These are phyloP conservation scores for Tenthredo livida DNA, from an alignment of 2,888 invertebrate species.

Conservation along the genomic window DNA sequence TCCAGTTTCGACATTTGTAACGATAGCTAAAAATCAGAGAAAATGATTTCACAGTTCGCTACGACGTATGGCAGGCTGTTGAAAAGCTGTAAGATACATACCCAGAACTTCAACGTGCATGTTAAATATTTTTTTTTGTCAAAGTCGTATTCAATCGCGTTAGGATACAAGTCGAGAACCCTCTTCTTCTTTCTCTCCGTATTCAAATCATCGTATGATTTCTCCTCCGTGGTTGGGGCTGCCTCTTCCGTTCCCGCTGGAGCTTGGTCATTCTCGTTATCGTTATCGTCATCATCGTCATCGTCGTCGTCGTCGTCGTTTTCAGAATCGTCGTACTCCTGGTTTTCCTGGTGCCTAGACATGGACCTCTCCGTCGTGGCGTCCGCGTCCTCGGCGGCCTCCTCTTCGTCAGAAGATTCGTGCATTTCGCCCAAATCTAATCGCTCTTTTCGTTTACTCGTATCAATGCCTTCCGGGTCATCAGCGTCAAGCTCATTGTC, in stretches of 20 bases:
- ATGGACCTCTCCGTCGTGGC: slow-evolving; percentile 73
- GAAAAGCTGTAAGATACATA: slow-evolving; percentile 74
- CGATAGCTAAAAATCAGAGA: slow-evolving; percentile 79
- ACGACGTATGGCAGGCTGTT: too few species aligned
- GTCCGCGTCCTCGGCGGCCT: slow-evolving; percentile 80
- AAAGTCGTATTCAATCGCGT: slow-evolving; percentile 85
- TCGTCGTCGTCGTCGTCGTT: slow-evolving; percentile 78
- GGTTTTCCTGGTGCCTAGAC: slow-evolving; percentile 78
- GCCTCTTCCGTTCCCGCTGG: slow-evolving; percentile 69
- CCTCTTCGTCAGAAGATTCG: slow-evolving; percentile 86
- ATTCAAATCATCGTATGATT: slow-evolving; percentile 71
- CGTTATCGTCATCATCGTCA: slow-evolving; percentile 72
- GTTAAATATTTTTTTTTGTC: slow-evolving; percentile 89
- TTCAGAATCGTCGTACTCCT: slow-evolving; percentile 80
- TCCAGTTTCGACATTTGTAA: slow-evolving; percentile 85
- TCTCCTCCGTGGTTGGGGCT: slow-evolving; percentile 79
- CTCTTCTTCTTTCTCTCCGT: slow-evolving; percentile 67
- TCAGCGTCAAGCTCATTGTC: slow-evolving; percentile 75
- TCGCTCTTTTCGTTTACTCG: slow-evolving; percentile 42
- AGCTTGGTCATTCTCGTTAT: slow-evolving; percentile 68
- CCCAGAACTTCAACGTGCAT: slow-evolving; percentile 90
- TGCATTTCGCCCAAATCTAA: slow-evolving; percentile 72
- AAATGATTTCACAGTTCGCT: not conserved
- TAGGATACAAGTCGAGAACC: slow-evolving; percentile 77
- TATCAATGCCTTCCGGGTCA: slow-evolving; percentile 73